Base-by-base conservation (phyloP, 1,140 invertebrate genomes). In the Polypedilum pembai region DNA sequence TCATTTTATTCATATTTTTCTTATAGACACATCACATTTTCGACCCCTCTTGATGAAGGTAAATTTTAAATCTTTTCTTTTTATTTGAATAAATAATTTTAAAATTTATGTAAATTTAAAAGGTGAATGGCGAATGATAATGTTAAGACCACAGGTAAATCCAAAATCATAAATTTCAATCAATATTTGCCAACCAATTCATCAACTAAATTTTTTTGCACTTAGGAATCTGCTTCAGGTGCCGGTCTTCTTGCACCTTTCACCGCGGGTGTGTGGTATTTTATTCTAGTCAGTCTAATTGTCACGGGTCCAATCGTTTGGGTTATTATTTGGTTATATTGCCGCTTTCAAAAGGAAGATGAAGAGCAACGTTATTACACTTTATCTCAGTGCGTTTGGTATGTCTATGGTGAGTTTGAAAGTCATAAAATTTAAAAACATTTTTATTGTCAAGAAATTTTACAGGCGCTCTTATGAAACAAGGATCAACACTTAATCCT, bases 181-280 rank as follows among this genome's bases (percentile, higher is more conserved):
- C 2, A 33, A 33, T 33, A 33, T 33, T 33, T 33, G 5, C 24
- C 24, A 33, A 33, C 24, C 24, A 33, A 33, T 33, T 33, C 24
- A 33, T 56, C 12, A 56, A 45, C 2, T 8, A n/a, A 45, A 45
- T 45, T 45, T 56, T 15, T 15, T n/a, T n/a, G 4, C 45, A 45
- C 1, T 4, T n/a, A 56, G 73, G 90, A 90, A 78, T 93, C 92
- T 0, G 91, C 92, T 0, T 88, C 89, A n/a, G 92, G 92, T 0
- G 91, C 92, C 0, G 92, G 92, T 40, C 83, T 95, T 7, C 80
- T 94, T 21, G 92, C 92, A 8, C 92, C 93, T 0, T 94, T 94
- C 77, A 88, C 89, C 66, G 83, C 81, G 8, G 84, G 87, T 74
- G 93, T 95, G 1, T 95, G 93, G 93, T 80, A 89, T 10, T 79